A percentile compares a stretch with the other conserved stretches of the same genome.
These are phyloP conservation scores for Rotaria socialis DNA, from an alignment of 2,888 invertebrate genomes.

Conservation along the genomic window DNA sequence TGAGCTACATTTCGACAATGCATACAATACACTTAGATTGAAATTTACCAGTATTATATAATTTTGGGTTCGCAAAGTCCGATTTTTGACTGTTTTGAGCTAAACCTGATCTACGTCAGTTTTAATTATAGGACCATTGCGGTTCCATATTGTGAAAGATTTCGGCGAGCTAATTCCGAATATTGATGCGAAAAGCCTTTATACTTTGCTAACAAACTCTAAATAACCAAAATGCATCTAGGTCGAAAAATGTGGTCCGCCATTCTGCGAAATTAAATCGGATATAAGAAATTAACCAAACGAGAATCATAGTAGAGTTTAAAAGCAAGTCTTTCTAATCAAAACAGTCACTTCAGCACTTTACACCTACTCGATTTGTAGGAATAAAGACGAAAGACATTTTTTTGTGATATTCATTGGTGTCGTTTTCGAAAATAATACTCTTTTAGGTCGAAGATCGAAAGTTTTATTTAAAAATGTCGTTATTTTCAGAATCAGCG, in stretches of 20 bases:
- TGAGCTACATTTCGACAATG: neutral
- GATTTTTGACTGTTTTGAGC: neutral
- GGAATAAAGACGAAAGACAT: conserved; percentile 15
- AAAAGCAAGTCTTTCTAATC: conserved; percentile 9
- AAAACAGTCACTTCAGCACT: conserved; percentile 8
- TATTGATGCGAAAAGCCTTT: conserved; percentile 20
- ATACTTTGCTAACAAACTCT: neutral
- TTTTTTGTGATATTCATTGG: conserved; percentile 19
- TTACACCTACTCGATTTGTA: neutral
- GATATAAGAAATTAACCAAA: conserved; percentile 11
- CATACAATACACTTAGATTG: neutral
- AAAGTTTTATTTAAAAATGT: conserved; percentile 18
- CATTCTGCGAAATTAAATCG: neutral
- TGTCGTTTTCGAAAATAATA: conserved; percentile 10
- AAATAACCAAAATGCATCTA: conserved; percentile 12
- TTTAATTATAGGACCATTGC: neutral
- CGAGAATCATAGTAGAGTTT: neutral
- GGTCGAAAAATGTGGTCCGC: conserved; percentile 15
- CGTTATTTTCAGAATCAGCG: neutral
- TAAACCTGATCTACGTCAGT: neutral
- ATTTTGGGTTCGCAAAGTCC: neutral
- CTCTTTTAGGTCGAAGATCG: neutral
- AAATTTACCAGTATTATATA: neutral
- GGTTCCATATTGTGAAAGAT: neutral
- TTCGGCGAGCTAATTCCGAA: neutral